Base-by-base conservation (phyloP, 2,888 invertebrate species). In the Macrosoma leucophasiata region DNA sequence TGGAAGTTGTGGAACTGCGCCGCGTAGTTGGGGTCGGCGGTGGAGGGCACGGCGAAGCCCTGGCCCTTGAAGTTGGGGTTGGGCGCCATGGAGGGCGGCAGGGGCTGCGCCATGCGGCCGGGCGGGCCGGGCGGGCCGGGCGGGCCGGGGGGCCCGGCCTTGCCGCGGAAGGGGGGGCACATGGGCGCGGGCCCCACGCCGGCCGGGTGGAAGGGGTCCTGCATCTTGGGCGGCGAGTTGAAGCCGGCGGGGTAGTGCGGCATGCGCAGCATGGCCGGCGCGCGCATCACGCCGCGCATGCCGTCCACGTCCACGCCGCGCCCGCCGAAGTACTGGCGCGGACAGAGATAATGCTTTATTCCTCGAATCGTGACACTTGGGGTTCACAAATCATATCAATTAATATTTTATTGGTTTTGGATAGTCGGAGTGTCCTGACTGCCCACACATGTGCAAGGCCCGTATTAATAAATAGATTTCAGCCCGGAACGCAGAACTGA, bases 1-100 rank as follows among this genome's bases (percentile, higher is more conserved):
- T 96, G 96, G 86, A 96, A 96, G 81, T 96, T 94, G 78, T 96
- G 96, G 85, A 93, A 96, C 86, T 96, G 96, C 74, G 95, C 95
- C 61, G 95, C 96, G 84, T 96, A 96, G 69, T 94, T 94, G 8
- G 96, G 93, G 78, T 96, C 96, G 26, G 92, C 91, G 38, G 95
- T 93, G 14, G 91, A 92, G 5, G 94, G 94, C 14, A 93, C 93
- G 36, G 93, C 91, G 67, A 94, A 95, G 39, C 90, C 88, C 50
- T 93, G 92, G 48, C 89, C 91, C 65, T 92, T 92, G 76, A 92
- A 93, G 45, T 87, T 89, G 23, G 84, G 79, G 9, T 71, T 76
- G 41, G 87, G 88, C 91, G 26, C 91, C 91, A 93, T 91, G 13
- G 91, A 91, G 10, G 92, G 92, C 19, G 92, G 92, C 39, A 93